phyloP scores from a whole-genome alignment of 2,113 vertebrate species.

The Mastomys coucha region DNA sequence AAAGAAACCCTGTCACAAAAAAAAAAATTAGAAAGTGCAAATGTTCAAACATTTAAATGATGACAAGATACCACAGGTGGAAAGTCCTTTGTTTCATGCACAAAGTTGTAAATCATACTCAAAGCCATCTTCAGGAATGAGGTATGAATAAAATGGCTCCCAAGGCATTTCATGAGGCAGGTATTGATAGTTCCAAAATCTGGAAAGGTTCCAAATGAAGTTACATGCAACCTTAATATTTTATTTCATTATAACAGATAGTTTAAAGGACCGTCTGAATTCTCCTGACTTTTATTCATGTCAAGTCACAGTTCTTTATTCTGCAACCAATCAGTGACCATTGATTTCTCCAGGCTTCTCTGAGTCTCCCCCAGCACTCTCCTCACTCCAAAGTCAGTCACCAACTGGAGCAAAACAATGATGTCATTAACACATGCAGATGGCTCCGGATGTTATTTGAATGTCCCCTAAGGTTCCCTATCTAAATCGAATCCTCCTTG shows the following conservation, averaged over 20 bases:
- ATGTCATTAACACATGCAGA: background rate
- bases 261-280: background rate
- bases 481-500: background rate
- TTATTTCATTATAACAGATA: background rate
- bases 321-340: background rate
- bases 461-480: background rate
- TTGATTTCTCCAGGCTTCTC: background rate
- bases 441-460: background rate
- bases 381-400: background rate
- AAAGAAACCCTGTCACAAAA: too few relatives aligned
- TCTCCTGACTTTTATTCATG: background rate
- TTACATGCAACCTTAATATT: background rate
- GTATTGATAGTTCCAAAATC: background rate
- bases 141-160: background rate
- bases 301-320: background rate
- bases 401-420: background rate
- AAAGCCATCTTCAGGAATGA: background rate
- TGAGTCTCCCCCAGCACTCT: background rate
- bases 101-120: background rate
- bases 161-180: background rate
- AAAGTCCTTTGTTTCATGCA: background rate
- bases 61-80: background rate
- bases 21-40: background rate
- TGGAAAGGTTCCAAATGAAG: background rate
- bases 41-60: background rate